Percentiles rank a stretch among this genome's conserved stretches.
phyloP scores from a whole-genome alignment of 2,797 vertebrate genomes.

The Premnoplex brunnescens region DNA sequence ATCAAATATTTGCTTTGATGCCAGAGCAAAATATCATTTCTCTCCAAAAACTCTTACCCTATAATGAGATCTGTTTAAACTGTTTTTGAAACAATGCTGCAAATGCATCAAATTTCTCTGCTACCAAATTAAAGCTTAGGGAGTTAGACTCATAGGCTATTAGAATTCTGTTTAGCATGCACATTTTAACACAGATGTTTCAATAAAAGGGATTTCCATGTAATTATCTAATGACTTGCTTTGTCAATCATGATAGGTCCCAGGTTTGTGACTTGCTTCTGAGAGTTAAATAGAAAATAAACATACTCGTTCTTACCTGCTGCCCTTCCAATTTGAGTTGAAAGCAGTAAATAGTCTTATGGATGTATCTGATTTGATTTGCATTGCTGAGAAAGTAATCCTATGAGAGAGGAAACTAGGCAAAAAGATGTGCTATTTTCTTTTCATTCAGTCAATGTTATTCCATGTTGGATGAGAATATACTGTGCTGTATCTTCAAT shows the following conservation, averaged over 20 bases:
- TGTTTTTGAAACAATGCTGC: neutral
- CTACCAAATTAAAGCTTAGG: neutral
- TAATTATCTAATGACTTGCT: neutral
- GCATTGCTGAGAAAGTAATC: neutral
- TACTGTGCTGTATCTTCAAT: neutral
- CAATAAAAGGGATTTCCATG: neutral
- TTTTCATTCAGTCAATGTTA: neutral
- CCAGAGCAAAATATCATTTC: neutral
- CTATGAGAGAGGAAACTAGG: neutral
- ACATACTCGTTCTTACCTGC: neutral
- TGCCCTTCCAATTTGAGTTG: neutral
- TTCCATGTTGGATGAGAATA: neutral
- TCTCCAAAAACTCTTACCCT: neutral
- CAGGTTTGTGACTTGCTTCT: neutral
- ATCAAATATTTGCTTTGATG: neutral
- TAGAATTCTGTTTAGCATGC: neutral
- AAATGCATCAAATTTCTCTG: neutral
- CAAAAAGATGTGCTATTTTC: neutral
- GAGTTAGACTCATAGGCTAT: neutral
- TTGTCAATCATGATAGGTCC: neutral
- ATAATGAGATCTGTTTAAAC: neutral
- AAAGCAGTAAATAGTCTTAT: neutral
- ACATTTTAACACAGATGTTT: slow-evolving; percentile 18
- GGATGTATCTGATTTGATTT: neutral
- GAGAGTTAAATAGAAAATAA: slow-evolving; percentile 18